Evolutionary conservation across 2,888 invertebrate genomes (phyloP), one percentile per base, ranked within the genome.

Genomic region (Abrostola tripartita): DNA sequence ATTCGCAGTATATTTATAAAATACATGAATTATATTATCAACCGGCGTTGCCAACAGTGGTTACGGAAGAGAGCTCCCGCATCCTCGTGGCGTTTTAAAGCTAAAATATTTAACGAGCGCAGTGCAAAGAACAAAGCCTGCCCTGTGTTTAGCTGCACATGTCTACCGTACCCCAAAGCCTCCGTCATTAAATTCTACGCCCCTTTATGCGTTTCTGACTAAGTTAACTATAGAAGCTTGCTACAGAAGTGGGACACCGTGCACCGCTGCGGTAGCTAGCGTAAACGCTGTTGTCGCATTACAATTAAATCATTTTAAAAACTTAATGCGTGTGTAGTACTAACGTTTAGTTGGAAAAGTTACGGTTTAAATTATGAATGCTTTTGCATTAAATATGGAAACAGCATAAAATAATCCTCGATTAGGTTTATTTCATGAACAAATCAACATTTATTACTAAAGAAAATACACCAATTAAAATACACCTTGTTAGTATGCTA

Each of bases 81-180:
- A 71, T 75, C 65, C 73, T 63, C 71, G 61, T 70, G 68, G 54
- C 73, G 65, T 81, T 82, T 79, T 83, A 79, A 78, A 84, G 82
- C 85, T 88, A 81, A 88, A 91, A 91, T 90, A 91, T 91, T 90
- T 90, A 92, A 91, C 88, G 87, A 90, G 88, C 84, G 79, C 76
- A 82, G 77, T 72, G 84, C 82, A 83, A 85, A 86, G 87, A 90
- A 91, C 88, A 90, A 91, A 89, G 88, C 84, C 72, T 68, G 82
- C 81, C 72, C 82, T 84, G 82, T 88, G 86, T 88, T 88, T 85
- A 85, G 86, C 66, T 78, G 79, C 85, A 85, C 84, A 83, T 85
- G 84, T 84, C 83, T 84, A 74, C 79, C 76, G 80, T 78, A 62
- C 69, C 80, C 84, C 68, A 86, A 87, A 88, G 85, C 83, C 82